Conservation (phyloP, 2,113 vertebrate genomes). For the Callipepla squamata region DNA sequence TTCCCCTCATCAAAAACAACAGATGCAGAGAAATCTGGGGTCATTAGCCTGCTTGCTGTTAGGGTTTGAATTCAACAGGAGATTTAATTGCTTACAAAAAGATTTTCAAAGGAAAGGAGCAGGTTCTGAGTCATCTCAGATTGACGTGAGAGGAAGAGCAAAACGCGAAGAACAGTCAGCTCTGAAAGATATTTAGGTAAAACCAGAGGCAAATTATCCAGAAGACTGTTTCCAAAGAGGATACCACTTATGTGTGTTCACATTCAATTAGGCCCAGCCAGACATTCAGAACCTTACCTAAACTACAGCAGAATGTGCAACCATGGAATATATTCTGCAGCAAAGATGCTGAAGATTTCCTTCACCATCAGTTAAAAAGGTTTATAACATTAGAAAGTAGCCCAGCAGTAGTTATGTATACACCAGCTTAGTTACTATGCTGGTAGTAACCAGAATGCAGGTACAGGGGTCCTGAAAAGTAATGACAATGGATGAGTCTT, state of each 20-base stretch:
- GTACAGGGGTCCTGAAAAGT: not conserved
- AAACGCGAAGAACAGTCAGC: not conserved
- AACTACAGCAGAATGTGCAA: not conserved
- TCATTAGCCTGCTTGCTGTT: not conserved
- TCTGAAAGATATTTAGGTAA: not conserved
- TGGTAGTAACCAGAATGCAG: not conserved
- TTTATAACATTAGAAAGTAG: not conserved
- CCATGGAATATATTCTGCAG: not conserved
- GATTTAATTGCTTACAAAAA: not conserved
- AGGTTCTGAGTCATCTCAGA: not conserved
- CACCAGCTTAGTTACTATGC: not conserved
- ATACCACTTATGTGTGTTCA: not conserved
- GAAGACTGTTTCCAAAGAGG: not conserved
- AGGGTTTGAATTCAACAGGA: not conserved
- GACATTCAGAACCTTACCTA: not conserved
- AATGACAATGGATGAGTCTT: not conserved
- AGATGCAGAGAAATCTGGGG: not conserved
- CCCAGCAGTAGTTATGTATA: not conserved
- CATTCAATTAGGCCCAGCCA: not conserved
- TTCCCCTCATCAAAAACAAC: not conserved
- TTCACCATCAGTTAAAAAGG: not conserved
- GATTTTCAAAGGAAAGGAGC: not conserved
- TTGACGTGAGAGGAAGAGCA: not conserved
- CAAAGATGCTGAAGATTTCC: not conserved
- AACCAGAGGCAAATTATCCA: not conserved